These are phyloP conservation scores for Thalpophila matura DNA, from an alignment of 2,888 invertebrate genomes.

Conservation along the genomic window DNA sequence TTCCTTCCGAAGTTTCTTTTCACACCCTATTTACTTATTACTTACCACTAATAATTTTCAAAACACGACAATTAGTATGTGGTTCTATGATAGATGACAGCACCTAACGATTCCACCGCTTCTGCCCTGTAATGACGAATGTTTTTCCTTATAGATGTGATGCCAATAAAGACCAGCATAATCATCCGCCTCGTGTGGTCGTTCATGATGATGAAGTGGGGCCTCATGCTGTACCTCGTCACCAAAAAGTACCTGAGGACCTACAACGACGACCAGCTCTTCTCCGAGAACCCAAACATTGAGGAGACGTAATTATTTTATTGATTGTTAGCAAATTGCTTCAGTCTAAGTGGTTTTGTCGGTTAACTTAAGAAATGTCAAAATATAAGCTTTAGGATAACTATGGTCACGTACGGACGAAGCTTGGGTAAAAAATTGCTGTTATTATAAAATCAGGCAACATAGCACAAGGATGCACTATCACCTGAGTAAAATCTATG, in stretches of 20 bases:
- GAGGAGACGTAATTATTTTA: constrained; percentile 81
- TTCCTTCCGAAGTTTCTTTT: no score
- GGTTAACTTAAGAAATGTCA: constrained; percentile 15
- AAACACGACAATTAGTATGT: no score
- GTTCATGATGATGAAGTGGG: constrained; percentile 90
- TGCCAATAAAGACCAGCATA: constrained; percentile 85
- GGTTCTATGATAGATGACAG: no score
- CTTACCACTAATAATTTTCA: no score
- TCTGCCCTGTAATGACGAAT: neutral
- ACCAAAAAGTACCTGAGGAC: constrained; percentile 85
- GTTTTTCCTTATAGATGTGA: constrained; percentile 78
- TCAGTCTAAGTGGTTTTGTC: constrained; percentile 60
- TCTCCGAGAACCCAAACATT: constrained; percentile 85
- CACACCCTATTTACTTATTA: no score
- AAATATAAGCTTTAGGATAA: constrained; percentile 29
- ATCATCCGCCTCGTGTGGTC: constrained; percentile 88
- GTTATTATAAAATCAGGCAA: neutral
- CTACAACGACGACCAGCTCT: constrained; percentile 85
- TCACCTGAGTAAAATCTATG: constrained; percentile 24
- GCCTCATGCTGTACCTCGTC: constrained; percentile 83
- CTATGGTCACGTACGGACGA: constrained; percentile 13
- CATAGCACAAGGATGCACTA: neutral
- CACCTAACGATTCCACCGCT: neutral
- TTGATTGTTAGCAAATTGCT: constrained; percentile 51
- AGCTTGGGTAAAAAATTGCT: constrained; percentile 48